Evolutionary conservation across 2,113 vertebrate genomes (phyloP).

Genomic region (Misgurnus anguillicaudatus): DNA sequence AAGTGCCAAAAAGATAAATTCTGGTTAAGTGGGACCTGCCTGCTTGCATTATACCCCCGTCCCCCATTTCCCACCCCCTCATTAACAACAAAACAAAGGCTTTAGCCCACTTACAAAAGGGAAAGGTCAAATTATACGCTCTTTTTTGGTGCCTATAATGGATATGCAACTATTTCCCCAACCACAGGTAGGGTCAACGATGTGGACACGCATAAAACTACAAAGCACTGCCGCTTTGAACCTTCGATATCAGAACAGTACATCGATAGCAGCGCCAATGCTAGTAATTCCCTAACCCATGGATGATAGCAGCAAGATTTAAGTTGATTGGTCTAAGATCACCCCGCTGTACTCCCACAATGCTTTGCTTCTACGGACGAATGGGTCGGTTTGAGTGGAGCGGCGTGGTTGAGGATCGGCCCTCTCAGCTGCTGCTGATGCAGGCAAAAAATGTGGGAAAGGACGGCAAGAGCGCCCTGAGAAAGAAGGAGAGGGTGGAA

Average conservation of each 20-base stretch:
- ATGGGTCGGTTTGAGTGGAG: conserved; percentile 60
- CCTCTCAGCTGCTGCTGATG: conserved; percentile 73
- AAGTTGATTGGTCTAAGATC: conserved; percentile 42
- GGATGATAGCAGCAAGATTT: conserved; percentile 21
- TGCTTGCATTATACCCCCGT: conserved; percentile 72
- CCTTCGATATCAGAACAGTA: conserved; percentile 33
- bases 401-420: conserved; percentile 57
- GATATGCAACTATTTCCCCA: conserved; percentile 49
- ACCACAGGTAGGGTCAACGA: conserved; percentile 38
- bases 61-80: conserved; percentile 73
- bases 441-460: conserved; percentile 69
- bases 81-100: conserved; percentile 77
- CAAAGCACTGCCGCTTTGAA: neutral
- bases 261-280: neutral
- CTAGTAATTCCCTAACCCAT: conserved; percentile 20
- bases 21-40: conserved; percentile 82
- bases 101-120: conserved; percentile 72
- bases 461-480: conserved; percentile 1
- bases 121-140: conserved; percentile 69
- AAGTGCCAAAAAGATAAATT: conserved; percentile 83
- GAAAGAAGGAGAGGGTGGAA: conserved; percentile 48
- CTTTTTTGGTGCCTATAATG: conserved; percentile 52
- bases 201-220: neutral
- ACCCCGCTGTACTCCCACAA: conserved; percentile 53
- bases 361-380: conserved; percentile 56